Conservation (phyloP, 2,797 vertebrate species). For the Anas acuta region DNA sequence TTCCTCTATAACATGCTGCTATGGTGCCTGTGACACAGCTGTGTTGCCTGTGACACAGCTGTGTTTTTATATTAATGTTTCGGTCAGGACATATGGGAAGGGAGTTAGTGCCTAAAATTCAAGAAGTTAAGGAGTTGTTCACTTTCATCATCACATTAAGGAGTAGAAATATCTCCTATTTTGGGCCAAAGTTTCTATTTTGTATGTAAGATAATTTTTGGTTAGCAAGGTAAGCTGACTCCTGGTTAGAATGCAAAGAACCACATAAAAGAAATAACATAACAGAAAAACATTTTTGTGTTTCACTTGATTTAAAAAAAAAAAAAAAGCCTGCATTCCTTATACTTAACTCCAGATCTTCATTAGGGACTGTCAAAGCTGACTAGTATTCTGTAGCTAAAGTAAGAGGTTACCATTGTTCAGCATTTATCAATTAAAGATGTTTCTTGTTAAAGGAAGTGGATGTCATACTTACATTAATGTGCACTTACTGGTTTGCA, state of each 20-base stretch:
- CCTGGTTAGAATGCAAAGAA: not conserved
- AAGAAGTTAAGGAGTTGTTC: not conserved
- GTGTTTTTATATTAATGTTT: no score
- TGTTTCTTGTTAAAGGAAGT: not conserved
- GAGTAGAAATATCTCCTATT: not conserved
- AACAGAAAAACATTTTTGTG: not conserved
- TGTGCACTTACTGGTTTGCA: not conserved
- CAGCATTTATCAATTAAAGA: not conserved
- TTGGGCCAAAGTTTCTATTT: not conserved
- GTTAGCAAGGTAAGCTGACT: not conserved
- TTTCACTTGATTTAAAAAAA: not conserved
- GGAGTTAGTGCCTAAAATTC: not conserved
- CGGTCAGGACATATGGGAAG: not conserved
- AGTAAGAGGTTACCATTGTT: not conserved
- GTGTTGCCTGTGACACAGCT: no score
- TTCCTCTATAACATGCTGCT: no score
- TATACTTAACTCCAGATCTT: not conserved
- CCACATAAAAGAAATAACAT: not conserved
- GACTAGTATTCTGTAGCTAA: not conserved
- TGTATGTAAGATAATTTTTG: not conserved
- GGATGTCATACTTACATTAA: not conserved
- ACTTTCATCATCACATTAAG: not conserved
- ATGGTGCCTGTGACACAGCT: no score
- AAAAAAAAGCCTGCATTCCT: not conserved
- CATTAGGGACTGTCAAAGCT: not conserved